Percentiles rank a stretch among this genome's conserved stretches.
These are phyloP conservation scores for Loris lydekkerianus DNA, from an alignment of 2,797 vertebrate genomes.

Conservation along the genomic window DNA sequence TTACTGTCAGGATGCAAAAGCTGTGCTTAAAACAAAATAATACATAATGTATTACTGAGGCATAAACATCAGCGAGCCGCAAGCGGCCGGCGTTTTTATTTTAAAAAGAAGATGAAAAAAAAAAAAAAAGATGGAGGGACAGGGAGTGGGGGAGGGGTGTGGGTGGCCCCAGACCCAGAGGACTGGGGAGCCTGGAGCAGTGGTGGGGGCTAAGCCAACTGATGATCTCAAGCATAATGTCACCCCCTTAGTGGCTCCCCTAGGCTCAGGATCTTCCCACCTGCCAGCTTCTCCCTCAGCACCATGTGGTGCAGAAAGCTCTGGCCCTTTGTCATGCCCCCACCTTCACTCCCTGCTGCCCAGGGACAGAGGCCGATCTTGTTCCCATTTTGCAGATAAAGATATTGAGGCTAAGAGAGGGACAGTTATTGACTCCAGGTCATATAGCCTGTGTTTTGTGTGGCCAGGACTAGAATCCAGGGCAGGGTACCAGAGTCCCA, in stretches of 20 bases:
- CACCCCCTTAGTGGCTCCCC: background rate
- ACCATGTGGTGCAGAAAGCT: rapidly evolving
- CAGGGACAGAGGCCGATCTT: background rate
- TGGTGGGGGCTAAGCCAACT: too few species aligned
- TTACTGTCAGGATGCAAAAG: conserved; percentile 99
- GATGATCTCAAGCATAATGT: background rate
- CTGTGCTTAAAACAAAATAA: conserved; percentile 99
- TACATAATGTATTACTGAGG: conserved; percentile 98
- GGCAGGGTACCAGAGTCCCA: background rate
- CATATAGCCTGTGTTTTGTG: rapidly evolving
- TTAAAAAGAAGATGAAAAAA: conserved; percentile 94
- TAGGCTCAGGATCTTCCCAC: background rate
- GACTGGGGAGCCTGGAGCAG: background rate
- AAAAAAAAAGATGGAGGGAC: background rate
- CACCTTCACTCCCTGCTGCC: rapidly evolving
- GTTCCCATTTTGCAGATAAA: background rate
- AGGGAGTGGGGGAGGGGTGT: background rate
- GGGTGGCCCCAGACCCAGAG: background rate
- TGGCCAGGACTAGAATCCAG: background rate
- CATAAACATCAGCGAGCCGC: conserved; percentile 94
- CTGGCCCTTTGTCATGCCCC: background rate
- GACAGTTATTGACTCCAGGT: background rate
- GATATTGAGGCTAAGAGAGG: background rate
- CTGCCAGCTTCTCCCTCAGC: background rate
- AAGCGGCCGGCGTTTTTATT: conserved; percentile 92